Evolutionary conservation across 1,140 invertebrate species (phyloP), one percentile per base, ranked within the genome.

Genomic region (Spodoptera litura): DNA sequence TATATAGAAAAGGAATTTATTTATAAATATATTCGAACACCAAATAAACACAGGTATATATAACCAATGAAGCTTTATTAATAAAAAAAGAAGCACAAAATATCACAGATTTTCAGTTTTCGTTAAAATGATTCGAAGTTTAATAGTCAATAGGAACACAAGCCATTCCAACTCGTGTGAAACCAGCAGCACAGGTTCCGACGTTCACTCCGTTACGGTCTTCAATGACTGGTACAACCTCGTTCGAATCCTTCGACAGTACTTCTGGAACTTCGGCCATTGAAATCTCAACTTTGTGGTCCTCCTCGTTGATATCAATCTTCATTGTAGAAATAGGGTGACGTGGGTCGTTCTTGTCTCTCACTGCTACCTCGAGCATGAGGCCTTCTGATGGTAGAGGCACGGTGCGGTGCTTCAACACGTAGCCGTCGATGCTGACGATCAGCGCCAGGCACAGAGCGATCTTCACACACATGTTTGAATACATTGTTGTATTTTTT

Each of bases 401-500:
- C 31, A 55, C 12, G 13, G 49, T 35, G 9, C 20, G 68, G 27
- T 68, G 49, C 20, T 68, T 68, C 51, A 71, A 15, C 51, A 73
- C 56, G 35, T 51, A 15, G 15, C 31, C 71, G 71, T 73, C 55
- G 56, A 73, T 73, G 51, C 71, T 11, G 15, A 27, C 71, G 38
- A 73, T 31, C 55, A 73, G 56, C 49, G 71, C 71, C 55, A 73
- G 71, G 71, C 55, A 73, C 71, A 73, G 56, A 49, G 52, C 71
- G 44, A 73, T 59, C 38, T 61, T 73, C 71, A 59, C 35, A 20
- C 71, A 73, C 71, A 73, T 62, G 35, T 62, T 73, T 71, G 62
- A 78, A 73, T 72, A 49, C 82, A 79, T 81, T 11, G 62, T 78
- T 68, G 51, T 78, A 78, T 56, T 66, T 75, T 72, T 73, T 73